Base-by-base conservation (phyloP, 2,797 vertebrate species). In the Thamnophis elegans region DNA sequence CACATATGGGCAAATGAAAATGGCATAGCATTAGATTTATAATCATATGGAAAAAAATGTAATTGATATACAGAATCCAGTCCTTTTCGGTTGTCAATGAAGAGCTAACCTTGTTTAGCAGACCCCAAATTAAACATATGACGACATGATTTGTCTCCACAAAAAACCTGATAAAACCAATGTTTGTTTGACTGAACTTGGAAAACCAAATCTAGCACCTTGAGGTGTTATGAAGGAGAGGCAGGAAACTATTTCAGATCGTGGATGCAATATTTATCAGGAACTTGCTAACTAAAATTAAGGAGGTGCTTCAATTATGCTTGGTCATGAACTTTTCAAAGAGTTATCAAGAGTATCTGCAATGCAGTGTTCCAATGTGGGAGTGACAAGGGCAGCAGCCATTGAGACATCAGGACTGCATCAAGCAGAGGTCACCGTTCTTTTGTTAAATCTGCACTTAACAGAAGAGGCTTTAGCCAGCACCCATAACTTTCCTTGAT, bases 181-280 rank as follows among this genome's bases (percentile, higher is more conserved):
- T 32, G 4, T 60, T 13, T 78, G 5, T 60, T 93, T 51, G 53
- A 1, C 55, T 53, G 85, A 78, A 87, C 65, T 94, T 96, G 95
- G 96, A 93, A 96, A 95, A 97, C 94, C 91, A 95, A 95, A 96
- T 94, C 94, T 94, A 96, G 95, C 95, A 96, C 95, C 93, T 94
- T 96, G 95, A 96, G 95, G 93, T 92, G 91, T 95, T 95, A 94
- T 91, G 94, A 96, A 95, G 95, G 95, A 95, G 91, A 95, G 96
- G 95, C 90, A 94, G 93, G 94, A 95, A 93, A 94, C 90, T 95
- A 94, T 94, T 94, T 96, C 92, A 88, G 93, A 94, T 92, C 88
- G 28, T 88, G 93, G 95, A 94, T 95, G 95, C 78, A 92, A 82
- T 87, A 58, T 90, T 94, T 92, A 85, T 85, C 94, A 93, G 82